Conservation (phyloP, 2,797 vertebrate species). For the Lagocephalus sceleratus region DNA sequence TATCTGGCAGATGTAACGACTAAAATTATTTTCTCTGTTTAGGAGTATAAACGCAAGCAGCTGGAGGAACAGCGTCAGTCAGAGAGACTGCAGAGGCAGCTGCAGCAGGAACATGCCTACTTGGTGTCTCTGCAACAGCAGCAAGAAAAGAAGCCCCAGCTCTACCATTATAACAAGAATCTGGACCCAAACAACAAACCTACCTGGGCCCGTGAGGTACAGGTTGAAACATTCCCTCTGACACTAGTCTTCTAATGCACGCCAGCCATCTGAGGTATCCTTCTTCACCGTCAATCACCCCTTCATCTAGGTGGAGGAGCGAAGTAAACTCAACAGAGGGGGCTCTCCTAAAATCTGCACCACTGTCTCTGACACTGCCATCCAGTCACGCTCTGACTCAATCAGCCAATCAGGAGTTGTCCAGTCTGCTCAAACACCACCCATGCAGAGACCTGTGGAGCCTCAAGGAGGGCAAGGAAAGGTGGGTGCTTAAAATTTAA, state of each 20-base stretch:
- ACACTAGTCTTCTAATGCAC: neutral
- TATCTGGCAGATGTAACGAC: neutral
- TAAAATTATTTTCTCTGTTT: slow-evolving; percentile 24
- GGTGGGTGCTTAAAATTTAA: slow-evolving; percentile 67
- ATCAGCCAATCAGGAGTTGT: slow-evolving; percentile 75
- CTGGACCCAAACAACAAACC: slow-evolving; percentile 86
- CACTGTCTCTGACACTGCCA: slow-evolving; percentile 81
- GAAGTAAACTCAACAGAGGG: slow-evolving; percentile 87
- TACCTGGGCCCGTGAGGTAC: slow-evolving; percentile 84
- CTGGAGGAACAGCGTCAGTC: slow-evolving; percentile 93
- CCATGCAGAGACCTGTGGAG: slow-evolving; percentile 91
- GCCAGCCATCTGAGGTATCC: neutral
- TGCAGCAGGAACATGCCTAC: slow-evolving; percentile 93
- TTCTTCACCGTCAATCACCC: neutral
- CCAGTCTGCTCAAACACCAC: slow-evolving; percentile 85
- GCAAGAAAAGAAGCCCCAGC: slow-evolving; percentile 85
- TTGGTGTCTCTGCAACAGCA: slow-evolving; percentile 87
- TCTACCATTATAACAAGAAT: slow-evolving; percentile 89
- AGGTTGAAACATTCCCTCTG: neutral
- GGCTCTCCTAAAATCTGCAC: slow-evolving; percentile 88
- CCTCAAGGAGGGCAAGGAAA: slow-evolving; percentile 90
- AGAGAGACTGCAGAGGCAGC: slow-evolving; percentile 88
- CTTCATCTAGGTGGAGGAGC: slow-evolving; percentile 85
- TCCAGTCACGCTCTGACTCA: slow-evolving; percentile 82
- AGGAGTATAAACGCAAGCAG: slow-evolving; percentile 95